Percentiles rank a stretch among this genome's conserved stretches.
Evolutionary conservation across 92 coral and sea anemone genomes (phyloP).

Genomic region (Actinernus sp.): DNA sequence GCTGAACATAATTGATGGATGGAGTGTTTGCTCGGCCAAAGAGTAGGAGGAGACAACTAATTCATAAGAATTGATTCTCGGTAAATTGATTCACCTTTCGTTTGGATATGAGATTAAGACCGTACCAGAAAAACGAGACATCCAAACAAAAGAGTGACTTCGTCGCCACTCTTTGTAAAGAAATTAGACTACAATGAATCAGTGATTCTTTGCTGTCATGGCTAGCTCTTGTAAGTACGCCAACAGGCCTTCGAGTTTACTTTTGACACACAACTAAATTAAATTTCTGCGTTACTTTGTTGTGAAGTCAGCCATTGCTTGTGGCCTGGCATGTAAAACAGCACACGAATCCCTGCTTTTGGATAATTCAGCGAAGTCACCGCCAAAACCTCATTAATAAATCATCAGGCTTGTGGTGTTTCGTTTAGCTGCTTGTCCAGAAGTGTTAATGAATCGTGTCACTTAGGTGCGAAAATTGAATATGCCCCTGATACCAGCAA

Average conservation of each 20-base stretch:
- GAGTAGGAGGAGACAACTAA: conserved; percentile 78
- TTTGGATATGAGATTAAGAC: conserved; percentile 68
- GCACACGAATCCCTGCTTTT: background rate
- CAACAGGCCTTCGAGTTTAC: too few relatives aligned
- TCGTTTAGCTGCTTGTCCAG: conserved; percentile 23
- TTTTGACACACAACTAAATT: conserved; percentile 28
- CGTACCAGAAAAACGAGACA: conserved; percentile 35
- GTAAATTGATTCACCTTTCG: conserved; percentile 66
- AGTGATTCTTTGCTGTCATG: conserved; percentile 39
- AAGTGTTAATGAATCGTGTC: conserved; percentile 4
- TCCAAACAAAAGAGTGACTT: conserved; percentile 32
- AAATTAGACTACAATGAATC: conserved; percentile 39
- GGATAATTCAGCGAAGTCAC: conserved; percentile 7
- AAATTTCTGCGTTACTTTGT: conserved; percentile 42
- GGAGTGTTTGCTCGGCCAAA: conserved; percentile 73
- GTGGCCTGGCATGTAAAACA: conserved; percentile 11
- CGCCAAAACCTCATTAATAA: conserved; percentile 33
- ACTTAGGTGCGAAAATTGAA: background rate
- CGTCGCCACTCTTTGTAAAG: conserved; percentile 52
- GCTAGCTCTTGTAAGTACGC: too few relatives aligned
- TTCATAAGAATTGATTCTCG: conserved; percentile 69
- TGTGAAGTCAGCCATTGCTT: conserved; percentile 37
- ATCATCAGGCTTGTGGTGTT: conserved; percentile 18
- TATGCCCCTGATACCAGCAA: too few relatives aligned
- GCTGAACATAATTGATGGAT: conserved; percentile 57